Base-by-base conservation (phyloP, 2,888 invertebrate genomes). In the Melanargia galathea region DNA sequence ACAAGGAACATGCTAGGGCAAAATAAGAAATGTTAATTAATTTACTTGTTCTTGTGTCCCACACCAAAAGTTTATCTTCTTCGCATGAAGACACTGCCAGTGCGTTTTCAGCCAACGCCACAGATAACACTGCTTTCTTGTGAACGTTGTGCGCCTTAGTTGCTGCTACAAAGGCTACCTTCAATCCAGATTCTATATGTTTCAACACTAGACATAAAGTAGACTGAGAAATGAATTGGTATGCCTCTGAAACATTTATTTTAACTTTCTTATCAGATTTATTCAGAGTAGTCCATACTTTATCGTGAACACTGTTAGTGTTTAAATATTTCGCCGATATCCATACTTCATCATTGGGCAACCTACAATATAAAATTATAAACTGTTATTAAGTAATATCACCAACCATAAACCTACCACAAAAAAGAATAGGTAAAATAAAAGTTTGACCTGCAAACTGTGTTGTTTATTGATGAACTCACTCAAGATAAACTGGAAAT, bases 1-100 rank as follows among this genome's bases (percentile, higher is more conserved):
- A 8, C 30, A 6, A 40, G 16, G 16, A 40, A 40, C 16, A 40
- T 16, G 30, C 30, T 6, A 30, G 30, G 5, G 30, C 8, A 18
- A 48, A 49, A 26, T 16, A 8, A 26, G 1, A 46, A 20, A 13
- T 24, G 8, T 1, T 10, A 22, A 45, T n/a, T 38, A 30, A 59
- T 79, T 79, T 85, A 82, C 94, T 93, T 76, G 92, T 92, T 70
- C 92, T 87, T 52, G 92, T 93, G 72, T 94, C 93, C 95, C 95
- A 95, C 13, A 95, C 84, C 57, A 92, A 76, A 1, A 95, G 78
- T 72, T 92, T 92, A 65, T 93, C 93, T 62, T 89, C 92, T 68
- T 92, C 91, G 79, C 93, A 93, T 61, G 93, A 92, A 10, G 95
- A 95, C 16, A 93, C 92, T 33, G 92, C 94, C 40, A 94, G 81